Evolutionary conservation across 2,888 invertebrate genomes (phyloP), one percentile per base, ranked within the genome.

Genomic region (Oligia latruncula): DNA sequence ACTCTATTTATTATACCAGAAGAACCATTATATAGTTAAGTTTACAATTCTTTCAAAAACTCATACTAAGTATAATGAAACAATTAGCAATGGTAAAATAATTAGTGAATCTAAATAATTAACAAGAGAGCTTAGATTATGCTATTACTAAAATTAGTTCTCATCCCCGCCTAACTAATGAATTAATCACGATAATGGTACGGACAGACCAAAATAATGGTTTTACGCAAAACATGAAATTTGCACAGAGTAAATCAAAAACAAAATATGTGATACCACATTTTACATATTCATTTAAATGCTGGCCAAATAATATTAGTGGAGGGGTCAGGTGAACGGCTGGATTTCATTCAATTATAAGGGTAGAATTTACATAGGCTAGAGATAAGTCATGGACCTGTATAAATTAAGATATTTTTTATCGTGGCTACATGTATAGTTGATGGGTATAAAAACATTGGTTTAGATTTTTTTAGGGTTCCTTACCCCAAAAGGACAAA

Each of bases 281-380:
- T 77, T 82, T 82, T 67, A 84, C 82, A 76, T 65, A 81, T 80
- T 62, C 71, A 88, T 86, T 84, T 81, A 81, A 80, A 77, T 71
- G 71, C 35, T 72, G 71, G 66, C 13, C 80, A 85, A 87, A 87
- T 85, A 87, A 89, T 85, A 87, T 89, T 82, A 71, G 74, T 67
- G 29, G 71, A 77, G 60, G 74, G 77, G 77, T 84, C 81, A 78
- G 79, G 82, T 82, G 82, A 81, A 77, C 77, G 80, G 74, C 11
- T 43, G n/a, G 60, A 73, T 86, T 86, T 85, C 76, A 87, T 82
- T 68, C 64, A 84, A 82, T 89, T 87, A 85, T 46, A 78, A 82
- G 86, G 89, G 88, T 81, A 70, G 46, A 62, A 80, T 84, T 88
- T 84, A 85, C 81, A 71, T 74, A 81, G 74, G 81, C 43, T 60